phyloP scores from a whole-genome alignment of 2,797 vertebrate genomes.

The Tolypeutes matacus region DNA sequence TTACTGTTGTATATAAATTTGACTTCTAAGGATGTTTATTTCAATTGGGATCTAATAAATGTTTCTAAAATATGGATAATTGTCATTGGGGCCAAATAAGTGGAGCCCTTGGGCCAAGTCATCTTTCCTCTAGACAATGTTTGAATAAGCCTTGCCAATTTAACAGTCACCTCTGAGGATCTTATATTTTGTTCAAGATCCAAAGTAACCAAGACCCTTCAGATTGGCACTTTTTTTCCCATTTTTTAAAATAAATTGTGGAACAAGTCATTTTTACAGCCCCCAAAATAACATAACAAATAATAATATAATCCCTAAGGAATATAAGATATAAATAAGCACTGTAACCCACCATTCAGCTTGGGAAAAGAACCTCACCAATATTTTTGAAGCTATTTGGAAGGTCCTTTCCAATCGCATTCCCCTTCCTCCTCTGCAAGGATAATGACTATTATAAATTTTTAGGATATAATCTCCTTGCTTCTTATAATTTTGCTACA shows the following conservation, averaged over 20 bases:
- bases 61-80: background rate
- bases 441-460: background rate
- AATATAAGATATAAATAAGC: background rate
- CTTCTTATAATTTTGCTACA: background rate
- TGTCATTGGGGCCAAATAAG: background rate
- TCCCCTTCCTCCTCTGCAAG: background rate
- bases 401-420: background rate
- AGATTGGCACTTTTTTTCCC: background rate
- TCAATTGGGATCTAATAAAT: constrained; percentile 10
- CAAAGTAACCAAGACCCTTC: background rate
- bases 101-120: background rate
- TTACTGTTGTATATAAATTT: background rate
- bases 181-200: background rate
- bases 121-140: background rate
- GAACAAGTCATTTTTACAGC: background rate
- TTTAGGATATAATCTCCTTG: background rate
- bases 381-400: background rate
- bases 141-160: background rate
- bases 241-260: constrained; percentile 41
- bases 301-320: background rate
- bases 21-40: background rate
- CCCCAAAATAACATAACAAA: background rate
- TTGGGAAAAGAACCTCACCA: background rate
- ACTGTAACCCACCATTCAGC: background rate
- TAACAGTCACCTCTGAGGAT: background rate